phyloP scores from a whole-genome alignment of 2,797 vertebrate genomes.

The Scyliorhinus canicula region DNA sequence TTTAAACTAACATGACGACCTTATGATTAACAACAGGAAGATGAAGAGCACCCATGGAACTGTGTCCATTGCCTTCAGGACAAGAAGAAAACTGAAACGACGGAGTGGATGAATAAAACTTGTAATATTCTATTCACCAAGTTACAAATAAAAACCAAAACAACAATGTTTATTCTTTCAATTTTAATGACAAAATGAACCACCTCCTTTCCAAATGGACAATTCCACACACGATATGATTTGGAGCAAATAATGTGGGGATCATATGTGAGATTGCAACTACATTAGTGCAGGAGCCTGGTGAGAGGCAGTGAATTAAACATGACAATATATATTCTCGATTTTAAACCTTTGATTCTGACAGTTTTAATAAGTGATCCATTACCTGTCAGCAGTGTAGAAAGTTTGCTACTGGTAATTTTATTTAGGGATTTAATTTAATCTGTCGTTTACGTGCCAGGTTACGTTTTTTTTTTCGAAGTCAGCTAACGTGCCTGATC shows the following conservation, averaged over 20 bases:
- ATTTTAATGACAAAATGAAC: not conserved
- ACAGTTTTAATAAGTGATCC: not conserved
- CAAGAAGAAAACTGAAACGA: not conserved
- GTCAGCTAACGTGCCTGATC: not conserved
- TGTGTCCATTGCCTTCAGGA: not conserved
- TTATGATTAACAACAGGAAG: not conserved
- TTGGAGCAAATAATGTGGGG: not conserved
- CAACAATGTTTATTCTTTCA: not conserved
- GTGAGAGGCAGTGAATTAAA: not conserved
- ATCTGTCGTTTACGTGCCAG: not conserved
- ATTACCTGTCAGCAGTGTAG: not conserved
- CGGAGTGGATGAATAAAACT: not conserved
- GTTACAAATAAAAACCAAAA: not conserved
- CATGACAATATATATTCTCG: not conserved
- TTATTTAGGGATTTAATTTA: not conserved
- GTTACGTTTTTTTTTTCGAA: not conserved
- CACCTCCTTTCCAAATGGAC: not conserved
- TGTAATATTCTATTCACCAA: not conserved
- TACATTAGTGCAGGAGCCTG: not conserved
- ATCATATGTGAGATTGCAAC: not conserved
- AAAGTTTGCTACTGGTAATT: not conserved
- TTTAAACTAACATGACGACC: not conserved
- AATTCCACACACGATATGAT: not conserved
- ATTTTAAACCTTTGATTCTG: not conserved
- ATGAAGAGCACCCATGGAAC: not conserved